These are phyloP conservation scores for Mallotus villosus DNA, from an alignment of 2,797 vertebrate genomes.

Conservation along the genomic window DNA sequence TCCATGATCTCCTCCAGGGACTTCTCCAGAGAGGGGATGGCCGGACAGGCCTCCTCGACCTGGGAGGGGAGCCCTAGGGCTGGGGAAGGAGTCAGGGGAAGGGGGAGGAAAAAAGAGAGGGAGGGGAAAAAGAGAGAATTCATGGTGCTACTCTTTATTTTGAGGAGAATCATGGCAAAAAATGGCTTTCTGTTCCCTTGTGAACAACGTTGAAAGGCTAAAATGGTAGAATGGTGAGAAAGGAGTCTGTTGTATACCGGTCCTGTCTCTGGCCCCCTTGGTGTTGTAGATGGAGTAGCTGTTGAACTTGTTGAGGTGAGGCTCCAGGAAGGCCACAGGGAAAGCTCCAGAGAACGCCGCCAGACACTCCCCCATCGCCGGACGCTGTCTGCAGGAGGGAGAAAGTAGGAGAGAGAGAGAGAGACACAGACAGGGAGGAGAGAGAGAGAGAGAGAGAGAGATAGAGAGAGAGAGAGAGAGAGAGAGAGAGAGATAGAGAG, in stretches of 20 bases:
- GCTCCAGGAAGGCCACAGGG: conserved; percentile 93
- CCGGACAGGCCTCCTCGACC: conserved; percentile 85
- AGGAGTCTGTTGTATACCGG: conserved; percentile 69
- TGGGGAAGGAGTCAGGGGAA: conserved; percentile 36
- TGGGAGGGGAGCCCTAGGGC: conserved; percentile 80
- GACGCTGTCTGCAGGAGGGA: conserved; percentile 81
- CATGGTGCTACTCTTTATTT: neutral
- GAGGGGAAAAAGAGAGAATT: neutral
- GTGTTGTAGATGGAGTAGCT: conserved; percentile 90
- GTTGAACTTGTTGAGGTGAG: conserved; percentile 90
- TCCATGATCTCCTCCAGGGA: conserved; percentile 92
- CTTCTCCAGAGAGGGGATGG: conserved; percentile 87
- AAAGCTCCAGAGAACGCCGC: conserved; percentile 92
- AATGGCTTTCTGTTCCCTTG: neutral
- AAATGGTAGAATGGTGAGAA: neutral
- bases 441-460: neutral
- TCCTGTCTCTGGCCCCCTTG: conserved; percentile 79
- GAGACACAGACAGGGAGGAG: neutral
- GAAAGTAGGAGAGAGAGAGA: neutral
- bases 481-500: neutral
- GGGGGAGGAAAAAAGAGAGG: neutral
- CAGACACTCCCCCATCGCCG: conserved; percentile 90
- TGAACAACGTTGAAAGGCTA: neutral
- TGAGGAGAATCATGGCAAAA: neutral
- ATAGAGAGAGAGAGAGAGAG: too few species aligned